Conservation (phyloP, 2,113 vertebrate genomes). For the Carassius carassius region DNA sequence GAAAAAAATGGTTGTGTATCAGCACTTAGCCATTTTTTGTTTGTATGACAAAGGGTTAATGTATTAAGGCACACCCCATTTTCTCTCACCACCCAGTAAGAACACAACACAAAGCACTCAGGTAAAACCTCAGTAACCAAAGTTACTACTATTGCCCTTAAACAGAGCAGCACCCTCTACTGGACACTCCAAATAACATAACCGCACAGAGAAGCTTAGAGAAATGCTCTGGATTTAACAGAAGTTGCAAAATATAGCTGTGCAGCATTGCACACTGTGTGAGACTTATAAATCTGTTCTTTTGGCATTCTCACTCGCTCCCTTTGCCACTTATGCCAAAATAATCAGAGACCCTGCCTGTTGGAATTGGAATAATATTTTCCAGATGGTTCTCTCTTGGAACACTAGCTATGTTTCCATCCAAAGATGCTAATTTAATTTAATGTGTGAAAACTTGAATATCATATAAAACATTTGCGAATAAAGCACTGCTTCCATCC, state of each 20-base stretch:
- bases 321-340: slow-evolving; percentile 43
- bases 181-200: slow-evolving; percentile 14
- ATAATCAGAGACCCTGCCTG: slow-evolving; percentile 63
- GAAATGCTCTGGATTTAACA: background rate
- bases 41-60: background rate
- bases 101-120: slow-evolving; percentile 1
- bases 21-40: background rate
- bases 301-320: slow-evolving; percentile 23
- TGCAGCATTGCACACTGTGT: slow-evolving; percentile 1
- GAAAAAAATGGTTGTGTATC: background rate
- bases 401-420: background rate
- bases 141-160: slow-evolving; percentile 8
- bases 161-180: slow-evolving; percentile 42
- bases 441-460: too few species aligned
- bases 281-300: slow-evolving; percentile 31
- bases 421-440: too few species aligned
- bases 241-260: background rate
- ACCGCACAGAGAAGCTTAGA: background rate
- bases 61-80: background rate
- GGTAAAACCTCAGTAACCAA: slow-evolving; percentile 27
- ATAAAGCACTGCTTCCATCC: too few species aligned
- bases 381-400: slow-evolving; percentile 66
- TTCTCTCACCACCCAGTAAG: background rate
- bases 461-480: too few species aligned
- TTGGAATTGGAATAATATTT: slow-evolving; percentile 73